Base-by-base conservation (phyloP, 2,888 invertebrate genomes). In the Tuta absoluta region DNA sequence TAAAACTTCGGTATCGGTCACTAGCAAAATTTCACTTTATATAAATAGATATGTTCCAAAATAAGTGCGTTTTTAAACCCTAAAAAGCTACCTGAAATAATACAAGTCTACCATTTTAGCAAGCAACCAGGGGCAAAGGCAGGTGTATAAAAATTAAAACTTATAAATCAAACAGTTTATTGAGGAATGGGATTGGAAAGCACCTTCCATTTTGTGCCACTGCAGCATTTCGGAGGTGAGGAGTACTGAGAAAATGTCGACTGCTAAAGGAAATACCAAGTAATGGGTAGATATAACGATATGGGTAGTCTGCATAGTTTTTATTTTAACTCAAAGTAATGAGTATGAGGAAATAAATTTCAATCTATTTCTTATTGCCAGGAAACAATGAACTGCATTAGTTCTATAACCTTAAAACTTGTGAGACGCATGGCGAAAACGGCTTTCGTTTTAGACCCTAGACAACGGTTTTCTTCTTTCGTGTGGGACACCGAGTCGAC, bases 131-230 rank as follows among this genome's bases (percentile, higher is more conserved):
- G 41, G 41, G 41, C 3, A 14, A 17, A 49, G 1, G 17, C 11
- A 24, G 53, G 10, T 19, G 14, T 12, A 23, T 53, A 12, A 23
- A 23, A 53, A 14, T 24, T 24, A 53, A 53, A 49, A 12, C 21
- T 53, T 56, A 56, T 28, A 56, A 28, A 48, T 11, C 61, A 45
- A 24, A 60, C 28, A 28, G 17, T 28, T 41, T 41, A 41, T 21
- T 51, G 51, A 56, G 56, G 56, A 56, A 56, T 56, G 56, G 56
- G 56, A 24, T 24, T 5, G 8, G n/a, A 28, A 23, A 56, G 56
- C 56, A 56, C 56, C 56, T 56, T 56, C 56, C 24, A 28, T 56
- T 53, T 56, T 56, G 56, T 56, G 56, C 56, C 23, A 14, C n/a
- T 7, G 23, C 23, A 28, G 21, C 51, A 51, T 23, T 28, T 61